phyloP scores from a whole-genome alignment of 1,140 invertebrate genomes.

The roundworm (Caenorhabditis elegans) region WBcel235 BX284604.4:10793001-10793500 shows the following conservation, averaged over 20 bases:
- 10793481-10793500: constrained; percentile 35
- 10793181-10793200: too few relatives aligned
- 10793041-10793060: background rate
- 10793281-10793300: constrained; percentile 35
- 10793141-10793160: background rate
- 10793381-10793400: background rate
- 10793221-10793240: constrained; percentile 10
- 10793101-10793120: constrained; percentile 6
- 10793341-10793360: constrained; percentile 49
- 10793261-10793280: constrained; percentile 13
- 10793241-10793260: background rate
- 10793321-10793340: constrained; percentile 50
- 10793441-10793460: background rate
- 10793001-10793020: background rate
- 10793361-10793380: background rate
- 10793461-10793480: background rate
- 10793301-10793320: background rate
- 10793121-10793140: background rate
- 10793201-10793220: background rate
- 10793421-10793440: constrained; percentile 2
- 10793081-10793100: background rate
- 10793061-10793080: background rate
- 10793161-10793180: too few relatives aligned
- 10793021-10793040: background rate
- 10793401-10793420: constrained; percentile 33